Evolutionary conservation across 2,888 invertebrate genomes (phyloP), one percentile per base, ranked within the genome.

Genomic region (Hyles lineata): DNA sequence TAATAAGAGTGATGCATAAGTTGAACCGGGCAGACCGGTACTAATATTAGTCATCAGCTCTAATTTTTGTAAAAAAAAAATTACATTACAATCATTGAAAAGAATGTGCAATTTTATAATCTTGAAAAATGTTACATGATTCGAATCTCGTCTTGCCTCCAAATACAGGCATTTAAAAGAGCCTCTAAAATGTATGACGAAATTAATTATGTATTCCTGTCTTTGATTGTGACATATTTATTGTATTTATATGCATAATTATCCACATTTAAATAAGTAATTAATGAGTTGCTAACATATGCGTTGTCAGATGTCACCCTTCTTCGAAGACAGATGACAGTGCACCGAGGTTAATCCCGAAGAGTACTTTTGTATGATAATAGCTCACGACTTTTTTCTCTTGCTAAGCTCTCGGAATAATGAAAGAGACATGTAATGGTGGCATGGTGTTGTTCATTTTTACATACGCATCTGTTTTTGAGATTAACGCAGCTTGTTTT

Each of bases 341-440:
- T 43, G 77, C 76, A 70, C 72, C 74, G 78, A 79, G 79, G 76
- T 77, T 77, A 75, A 78, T 80, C 77, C 76, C 70, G 69, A 71
- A 81, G 79, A 80, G 79, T 80, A 89, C 90, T 89, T 91, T 92
- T 91, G 91, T 91, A 91, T 91, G 91, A 78, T 89, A 91, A 91
- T 90, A 84, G 83, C 75, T 75, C 73, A 77, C 72, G 74, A 73
- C 79, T 80, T 78, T 79, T 74, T 78, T 76, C 76, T 74, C 81
- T 77, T 80, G 79, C 60, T 70, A 72, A 55, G 61, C 21, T 55
- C 77, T 81, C 73, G 75, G 76, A 76, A 81, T 82, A 83, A 83
- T 83, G 77, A 80, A 79, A 79, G 77, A 73, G 74, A 77, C 73
- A 73, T 72, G 76, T 63, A 60, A 60, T 43, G 58, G 60, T 43